These are phyloP conservation scores for Macaria notata DNA, from an alignment of 2,888 invertebrate genomes.

Conservation along the genomic window DNA sequence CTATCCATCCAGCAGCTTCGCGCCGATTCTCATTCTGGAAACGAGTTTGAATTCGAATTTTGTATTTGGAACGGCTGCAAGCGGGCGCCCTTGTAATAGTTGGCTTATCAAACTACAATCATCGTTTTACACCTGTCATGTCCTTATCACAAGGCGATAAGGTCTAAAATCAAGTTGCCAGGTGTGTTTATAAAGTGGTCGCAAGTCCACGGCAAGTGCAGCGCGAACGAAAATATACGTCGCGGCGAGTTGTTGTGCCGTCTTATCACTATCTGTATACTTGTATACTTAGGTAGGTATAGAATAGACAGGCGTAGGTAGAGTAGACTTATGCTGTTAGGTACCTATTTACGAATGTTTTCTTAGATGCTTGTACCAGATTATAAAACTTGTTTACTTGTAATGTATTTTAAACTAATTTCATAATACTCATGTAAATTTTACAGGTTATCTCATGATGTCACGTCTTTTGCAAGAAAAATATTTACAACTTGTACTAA, in stretches of 20 bases:
- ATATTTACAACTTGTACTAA: too few relatives aligned
- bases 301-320: too few relatives aligned
- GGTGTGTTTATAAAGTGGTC: slow-evolving; percentile 59
- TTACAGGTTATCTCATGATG: too few relatives aligned
- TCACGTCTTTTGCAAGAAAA: too few relatives aligned
- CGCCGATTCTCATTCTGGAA: slow-evolving; percentile 60
- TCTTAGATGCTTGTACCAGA: too few relatives aligned
- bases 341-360: too few relatives aligned
- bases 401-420: too few relatives aligned
- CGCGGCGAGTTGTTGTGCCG: slow-evolving; percentile 80
- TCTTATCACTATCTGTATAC: slow-evolving; percentile 65
- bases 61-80: slow-evolving; percentile 76
- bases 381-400: too few relatives aligned
- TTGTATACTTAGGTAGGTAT: too few relatives aligned
- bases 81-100: slow-evolving; percentile 82
- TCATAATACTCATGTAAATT: too few relatives aligned
- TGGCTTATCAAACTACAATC: slow-evolving; percentile 74
- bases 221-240: slow-evolving; percentile 81
- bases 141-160: slow-evolving; percentile 42
- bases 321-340: too few relatives aligned
- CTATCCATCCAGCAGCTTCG: slow-evolving; percentile 30
- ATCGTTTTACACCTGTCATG: slow-evolving; percentile 50
- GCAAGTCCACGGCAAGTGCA: slow-evolving; percentile 77
- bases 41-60: slow-evolving; percentile 76
- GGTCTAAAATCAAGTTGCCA: slow-evolving; percentile 50